Base-by-base conservation (phyloP, 2,113 vertebrate species). In the Oncorhynchus masou region DNA sequence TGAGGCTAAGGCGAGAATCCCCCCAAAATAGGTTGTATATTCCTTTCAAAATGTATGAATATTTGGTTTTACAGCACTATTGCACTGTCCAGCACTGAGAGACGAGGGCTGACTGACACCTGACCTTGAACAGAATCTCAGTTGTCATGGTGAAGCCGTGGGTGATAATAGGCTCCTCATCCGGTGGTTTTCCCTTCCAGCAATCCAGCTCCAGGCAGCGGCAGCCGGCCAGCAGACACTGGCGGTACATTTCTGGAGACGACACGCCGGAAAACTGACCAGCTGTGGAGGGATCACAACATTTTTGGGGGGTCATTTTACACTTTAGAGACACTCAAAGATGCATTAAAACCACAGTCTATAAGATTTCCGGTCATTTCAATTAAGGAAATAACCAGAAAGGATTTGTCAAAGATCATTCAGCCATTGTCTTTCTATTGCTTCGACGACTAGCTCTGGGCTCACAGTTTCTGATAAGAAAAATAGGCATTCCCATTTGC, bases 111-210 rank as follows among this genome's bases (percentile, higher is more conserved):
- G n/a, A 70, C 24, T 34, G 49, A 48, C 66, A 45, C 9, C 45
- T 13, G 19, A 97, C 98, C 96, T 96, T 99, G 87, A 96, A 99
- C 70, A 98, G 94, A 83, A 99, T 99, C 89, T 99, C 97, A 0
- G 97, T 99, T 64, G 97, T 99, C 98, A 99, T 99, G 85, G 98
- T 99, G 91, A 98, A 99, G 59, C 98, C 98, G 0, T 99, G 98
- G 29, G 97, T 99, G 83, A 99, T 99, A 79, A 98, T 96, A 1
- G 98, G 98, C 81, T 99, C 98, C 86, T 99, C 98, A 0, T 99
- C 98, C 0, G 95, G 96, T 57, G 95, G 95, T 67, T 97, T 96
- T 5, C 98, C 98, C 85, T 99, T 99, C 98, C 98, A 99, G 91
- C 98, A 99, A 77, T 99, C 98, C 73, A 99, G 93, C 90, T 99